These are phyloP conservation scores for Athetis lepigone DNA, from an alignment of 2,888 invertebrate genomes.

Conservation along the genomic window DNA sequence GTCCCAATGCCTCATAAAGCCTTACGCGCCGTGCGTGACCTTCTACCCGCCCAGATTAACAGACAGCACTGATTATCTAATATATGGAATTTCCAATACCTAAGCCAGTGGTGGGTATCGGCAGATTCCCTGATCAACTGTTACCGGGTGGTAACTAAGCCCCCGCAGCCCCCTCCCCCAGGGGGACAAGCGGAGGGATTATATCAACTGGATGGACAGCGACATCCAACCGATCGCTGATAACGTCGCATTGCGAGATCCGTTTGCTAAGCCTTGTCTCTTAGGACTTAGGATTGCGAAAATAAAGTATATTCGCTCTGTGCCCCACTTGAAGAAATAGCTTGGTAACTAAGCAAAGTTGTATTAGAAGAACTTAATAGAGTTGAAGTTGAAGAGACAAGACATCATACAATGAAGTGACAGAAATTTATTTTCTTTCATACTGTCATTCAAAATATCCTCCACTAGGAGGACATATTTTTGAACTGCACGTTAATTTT, in stretches of 20 bases:
- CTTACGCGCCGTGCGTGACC: not conserved
- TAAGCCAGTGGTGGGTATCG: conserved; percentile 18
- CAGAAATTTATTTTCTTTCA: no score
- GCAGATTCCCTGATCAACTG: conserved; percentile 17
- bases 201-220: conserved; percentile 35
- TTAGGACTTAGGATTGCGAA: conserved; percentile 22
- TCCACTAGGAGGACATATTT: no score
- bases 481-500: no score
- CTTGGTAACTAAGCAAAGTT: not conserved
- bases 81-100: not conserved
- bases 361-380: no score
- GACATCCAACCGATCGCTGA: conserved; percentile 16
- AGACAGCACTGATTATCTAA: not conserved
- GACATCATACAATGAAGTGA: no score
- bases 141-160: conserved; percentile 23
- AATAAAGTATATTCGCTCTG: not conserved
- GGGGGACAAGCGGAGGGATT: conserved; percentile 30
- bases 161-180: not conserved
- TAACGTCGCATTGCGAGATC: conserved; percentile 40
- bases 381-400: no score
- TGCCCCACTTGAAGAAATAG: not conserved
- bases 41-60: not conserved
- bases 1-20: not conserved
- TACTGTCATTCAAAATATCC: no score
- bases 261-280: conserved; percentile 20